Percentiles rank a stretch among this genome's conserved stretches.
These are phyloP conservation scores for Ormyrus labotus DNA, from an alignment of 2,888 invertebrate species.

Conservation along the genomic window DNA sequence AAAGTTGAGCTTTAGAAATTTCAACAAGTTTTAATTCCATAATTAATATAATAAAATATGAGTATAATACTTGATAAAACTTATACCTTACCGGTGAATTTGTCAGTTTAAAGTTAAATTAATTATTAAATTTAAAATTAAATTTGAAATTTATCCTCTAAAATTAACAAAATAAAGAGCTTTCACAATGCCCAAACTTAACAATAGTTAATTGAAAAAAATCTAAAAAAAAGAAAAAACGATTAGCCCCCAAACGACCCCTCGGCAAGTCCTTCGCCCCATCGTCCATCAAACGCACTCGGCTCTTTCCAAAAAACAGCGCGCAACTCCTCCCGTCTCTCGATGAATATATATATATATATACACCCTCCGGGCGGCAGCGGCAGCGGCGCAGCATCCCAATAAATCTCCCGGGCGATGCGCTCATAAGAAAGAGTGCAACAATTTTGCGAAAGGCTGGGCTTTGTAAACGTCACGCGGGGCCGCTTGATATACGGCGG, in stretches of 20 bases:
- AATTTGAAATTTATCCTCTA: too few relatives aligned
- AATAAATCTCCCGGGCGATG: constrained; percentile 22
- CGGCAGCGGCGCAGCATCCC: neutral
- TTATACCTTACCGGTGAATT: too few relatives aligned
- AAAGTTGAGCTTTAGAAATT: neutral
- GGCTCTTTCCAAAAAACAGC: too few relatives aligned
- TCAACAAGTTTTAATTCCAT: neutral
- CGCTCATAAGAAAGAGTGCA: constrained; percentile 35
- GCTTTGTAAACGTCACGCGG: constrained; percentile 46
- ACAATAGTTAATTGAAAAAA: too few relatives aligned
- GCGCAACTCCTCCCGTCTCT: neutral
- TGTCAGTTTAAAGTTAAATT: too few relatives aligned
- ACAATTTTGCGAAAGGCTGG: constrained; percentile 36
- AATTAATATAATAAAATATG: neutral
- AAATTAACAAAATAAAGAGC: too few relatives aligned
- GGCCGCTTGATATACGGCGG: constrained; percentile 45
- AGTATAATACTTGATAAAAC: too few relatives aligned
- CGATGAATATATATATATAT: constrained; percentile 22
- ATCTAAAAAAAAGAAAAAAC: neutral
- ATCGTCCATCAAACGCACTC: too few relatives aligned
- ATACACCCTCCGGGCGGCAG: neutral
- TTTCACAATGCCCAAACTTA: too few relatives aligned
- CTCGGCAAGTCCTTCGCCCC: too few relatives aligned
- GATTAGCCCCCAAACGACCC: too few relatives aligned
- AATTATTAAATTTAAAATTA: too few relatives aligned